Evolutionary conservation across 1,140 invertebrate species (phyloP).

Genomic region (Drosophila sulfurigaster): DNA sequence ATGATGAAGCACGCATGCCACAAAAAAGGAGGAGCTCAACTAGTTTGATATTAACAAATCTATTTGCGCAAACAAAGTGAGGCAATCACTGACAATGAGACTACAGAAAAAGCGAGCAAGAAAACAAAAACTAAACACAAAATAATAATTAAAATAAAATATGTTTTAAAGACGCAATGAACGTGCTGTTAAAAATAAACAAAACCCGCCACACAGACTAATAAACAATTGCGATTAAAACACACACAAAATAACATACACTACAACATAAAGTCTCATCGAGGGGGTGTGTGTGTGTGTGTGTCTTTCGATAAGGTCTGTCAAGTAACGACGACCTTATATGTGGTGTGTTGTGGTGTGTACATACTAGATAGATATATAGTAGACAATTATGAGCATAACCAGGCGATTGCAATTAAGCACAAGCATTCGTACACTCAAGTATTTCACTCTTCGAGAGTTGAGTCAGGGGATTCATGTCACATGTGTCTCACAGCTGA

Average conservation of each 20-base stretch:
- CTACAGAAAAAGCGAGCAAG: constrained; percentile 28
- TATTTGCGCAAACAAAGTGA: constrained; percentile 50
- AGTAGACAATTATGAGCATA: constrained; percentile 27
- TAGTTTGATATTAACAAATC: constrained; percentile 5
- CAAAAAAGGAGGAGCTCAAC: constrained; percentile 9
- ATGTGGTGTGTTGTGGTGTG: not conserved
- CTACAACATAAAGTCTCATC: not conserved
- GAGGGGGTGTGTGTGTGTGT: constrained; percentile 5
- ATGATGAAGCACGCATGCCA: constrained; percentile 9
- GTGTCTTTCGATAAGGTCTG: constrained; percentile 62
- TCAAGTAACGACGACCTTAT: constrained; percentile 71
- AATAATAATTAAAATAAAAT: constrained; percentile 67
- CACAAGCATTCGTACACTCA: constrained; percentile 10
- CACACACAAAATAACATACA: not conserved
- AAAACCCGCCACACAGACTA: constrained; percentile 31
- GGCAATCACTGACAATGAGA: constrained; percentile 75
- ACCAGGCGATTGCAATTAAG: constrained; percentile 29
- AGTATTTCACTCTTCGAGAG: not conserved
- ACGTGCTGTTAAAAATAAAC: constrained; percentile 63
- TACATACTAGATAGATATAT: constrained; percentile 28
- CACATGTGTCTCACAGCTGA: constrained; percentile 12
- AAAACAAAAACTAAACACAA: constrained; percentile 39
- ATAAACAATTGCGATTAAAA: constrained; percentile 49
- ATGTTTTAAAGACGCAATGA: constrained; percentile 45
- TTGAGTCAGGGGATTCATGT: constrained; percentile 1